phyloP scores from a whole-genome alignment of 2,888 invertebrate genomes.

The Dichetophora obliterata region DNA sequence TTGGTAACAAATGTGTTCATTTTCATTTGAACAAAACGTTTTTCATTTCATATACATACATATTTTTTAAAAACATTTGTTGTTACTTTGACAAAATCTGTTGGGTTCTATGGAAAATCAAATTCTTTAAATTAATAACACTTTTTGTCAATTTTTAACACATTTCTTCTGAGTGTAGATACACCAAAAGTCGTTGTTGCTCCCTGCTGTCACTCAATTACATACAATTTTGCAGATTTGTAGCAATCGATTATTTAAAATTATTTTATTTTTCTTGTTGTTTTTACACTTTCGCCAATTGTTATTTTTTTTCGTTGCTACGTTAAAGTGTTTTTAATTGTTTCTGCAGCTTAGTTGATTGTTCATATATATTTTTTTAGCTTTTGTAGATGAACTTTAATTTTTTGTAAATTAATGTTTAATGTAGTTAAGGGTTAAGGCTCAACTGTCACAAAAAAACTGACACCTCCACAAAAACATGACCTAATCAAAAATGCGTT shows the following conservation, averaged over 20 bases:
- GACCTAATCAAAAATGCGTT: constrained; percentile 28
- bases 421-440: no score
- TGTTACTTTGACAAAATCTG: no score
- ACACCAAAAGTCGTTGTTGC: constrained; percentile 5
- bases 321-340: neutral
- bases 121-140: no score
- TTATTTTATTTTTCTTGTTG: constrained; percentile 17
- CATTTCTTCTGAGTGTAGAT: no score
- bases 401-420: neutral
- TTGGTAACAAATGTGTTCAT: no score
- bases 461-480: constrained; percentile 15
- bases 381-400: neutral
- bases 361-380: neutral
- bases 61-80: no score
- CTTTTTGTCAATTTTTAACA: no score
- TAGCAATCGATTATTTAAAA: constrained; percentile 22
- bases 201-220: constrained; percentile 6
- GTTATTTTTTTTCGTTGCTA: constrained; percentile 27
- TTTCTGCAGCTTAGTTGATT: constrained; percentile 32
- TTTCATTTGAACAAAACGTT: no score
- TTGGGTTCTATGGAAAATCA: no score
- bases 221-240: constrained; percentile 15
- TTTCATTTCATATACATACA: no score
- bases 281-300: constrained; percentile 36
- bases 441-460: neutral